Base-by-base conservation (phyloP, 1,140 invertebrate genomes). In the Trypoxylus dichotomus region DNA sequence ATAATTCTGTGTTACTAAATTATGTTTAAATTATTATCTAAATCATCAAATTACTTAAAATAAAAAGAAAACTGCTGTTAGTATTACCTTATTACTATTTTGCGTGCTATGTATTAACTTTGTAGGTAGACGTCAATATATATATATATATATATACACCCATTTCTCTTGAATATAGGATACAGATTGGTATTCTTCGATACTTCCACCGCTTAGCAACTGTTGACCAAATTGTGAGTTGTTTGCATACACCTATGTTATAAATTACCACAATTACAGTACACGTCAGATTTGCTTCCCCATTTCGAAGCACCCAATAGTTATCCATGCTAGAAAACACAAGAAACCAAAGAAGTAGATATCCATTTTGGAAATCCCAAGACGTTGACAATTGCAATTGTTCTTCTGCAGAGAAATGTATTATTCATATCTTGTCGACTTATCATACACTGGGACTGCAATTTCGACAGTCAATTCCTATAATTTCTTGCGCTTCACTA, bases 331-430 rank as follows among this genome's bases (percentile, higher is more conserved):
- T 13, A 25, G 6, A 54, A n/a, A n/a, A 54, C 6, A 19, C 47
- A 68, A 11, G 60, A 68, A 68, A 27, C 60, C 60, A 68, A 68
- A 68, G 60, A 68, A 68, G 60, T 68, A 68, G 27, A 68, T 68
- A 15, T 11, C 27, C 60, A 68, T 68, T 15, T 24, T 68, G 21
- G 11, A 68, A 24, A 68, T 24, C 3, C 13, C 24, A 27, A 68
- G 24, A 68, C 11, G 60, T 29, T 68, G 13, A 29, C 27, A 68
- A 24, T 3, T 68, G 0, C 24, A 68, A 24, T 24, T 68, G 60
- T 68, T 68, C 60, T 68, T 68, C 60, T 68, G 21, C 27, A 68
- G 1, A 6, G 2, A 27, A 3, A 68, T 68, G 21, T 68, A 24
- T 68, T 68, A 68, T 68, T 68, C 8, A 68, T 68, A 0, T 5